Base-by-base conservation (phyloP, 2,113 vertebrate species). In the Falco punctatus region DNA sequence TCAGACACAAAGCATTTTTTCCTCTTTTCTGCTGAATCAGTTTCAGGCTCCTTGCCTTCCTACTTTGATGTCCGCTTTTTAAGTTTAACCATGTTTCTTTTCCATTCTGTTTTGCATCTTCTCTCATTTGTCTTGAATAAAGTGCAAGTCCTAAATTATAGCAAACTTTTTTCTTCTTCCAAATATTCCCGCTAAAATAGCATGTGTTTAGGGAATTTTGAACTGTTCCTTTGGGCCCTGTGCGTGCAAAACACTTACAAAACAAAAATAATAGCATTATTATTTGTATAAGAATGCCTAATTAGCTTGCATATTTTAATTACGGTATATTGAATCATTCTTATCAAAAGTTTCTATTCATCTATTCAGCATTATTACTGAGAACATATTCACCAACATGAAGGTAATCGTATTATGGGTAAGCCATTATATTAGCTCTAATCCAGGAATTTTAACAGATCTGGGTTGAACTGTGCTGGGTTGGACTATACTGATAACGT, bases 51-150 rank as follows among this genome's bases (percentile, higher is more conserved):
- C 54, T 92, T 69, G 71, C 74, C 84, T 87, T 82, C 71, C 58
- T 61, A 78, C 94, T 94, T 96, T 94, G 73, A 94, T 96, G 92
- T 96, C 66, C 32, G 82, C 91, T 82, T 95, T 95, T 92, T 85
- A 95, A 92, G 66, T 94, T 96, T 42, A 90, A 77, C 92, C 87
- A 81, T 87, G 58, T 52, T 81, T 95, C 87, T 94, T 74, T 95
- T 72, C 89, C 93, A 64, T 90, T 94, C 96, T 97, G 89, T 84
- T 97, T 96, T 92, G 67, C 87, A 95, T 95, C 89, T 88, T 95
- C 87, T 70, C 84, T 88, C 89, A 82, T 95, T 90, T 95, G 89
- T 89, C 86, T 91, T 42, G 66, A 95, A 92, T 89, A 95, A 97
- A 96, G 79, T 87, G 70, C 51, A 49, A 91, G 42, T 80, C 52